phyloP scores from a whole-genome alignment of 1,140 invertebrate species.

The Zaprionus lachaisei region DNA sequence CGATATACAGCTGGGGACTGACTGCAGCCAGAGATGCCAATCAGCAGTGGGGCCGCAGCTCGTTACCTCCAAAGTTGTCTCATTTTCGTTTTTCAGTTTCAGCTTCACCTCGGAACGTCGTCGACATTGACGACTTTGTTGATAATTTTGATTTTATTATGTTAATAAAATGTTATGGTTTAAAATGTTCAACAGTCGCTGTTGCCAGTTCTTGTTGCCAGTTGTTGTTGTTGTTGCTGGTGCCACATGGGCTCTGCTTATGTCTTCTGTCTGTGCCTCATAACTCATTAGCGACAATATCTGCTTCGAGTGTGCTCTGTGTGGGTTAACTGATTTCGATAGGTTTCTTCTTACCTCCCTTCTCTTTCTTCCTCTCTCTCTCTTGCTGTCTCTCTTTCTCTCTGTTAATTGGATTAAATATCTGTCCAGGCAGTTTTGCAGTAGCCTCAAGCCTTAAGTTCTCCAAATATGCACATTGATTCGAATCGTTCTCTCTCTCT shows the following conservation, averaged over 20 bases:
- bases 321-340: slow-evolving; percentile 82
- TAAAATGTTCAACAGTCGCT: slow-evolving; percentile 78
- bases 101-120: slow-evolving; percentile 48
- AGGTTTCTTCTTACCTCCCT: slow-evolving; percentile 56
- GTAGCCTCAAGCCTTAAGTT: slow-evolving; percentile 43
- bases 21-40: slow-evolving; percentile 51
- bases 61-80: slow-evolving; percentile 72
- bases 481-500: slow-evolving; percentile 53
- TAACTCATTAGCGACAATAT: slow-evolving; percentile 83
- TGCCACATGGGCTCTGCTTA: slow-evolving; percentile 49
- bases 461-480: slow-evolving; percentile 78
- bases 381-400: neutral
- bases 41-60: slow-evolving; percentile 60
- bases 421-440: slow-evolving; percentile 66
- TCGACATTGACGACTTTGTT: slow-evolving; percentile 84
- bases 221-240: slow-evolving; percentile 21
- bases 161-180: slow-evolving; percentile 84
- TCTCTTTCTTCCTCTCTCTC: slow-evolving; percentile 6
- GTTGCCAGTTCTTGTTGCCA: slow-evolving; percentile 28
- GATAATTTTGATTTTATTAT: slow-evolving; percentile 84
- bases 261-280: slow-evolving; percentile 73
- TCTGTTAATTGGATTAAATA: slow-evolving; percentile 82
- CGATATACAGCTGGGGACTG: neutral
- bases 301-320: slow-evolving; percentile 48
- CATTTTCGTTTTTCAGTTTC: slow-evolving; percentile 66